Percentiles rank a stretch among this genome's conserved stretches.
phyloP scores from a whole-genome alignment of 2,113 vertebrate species.

The Myotis yumanensis region DNA sequence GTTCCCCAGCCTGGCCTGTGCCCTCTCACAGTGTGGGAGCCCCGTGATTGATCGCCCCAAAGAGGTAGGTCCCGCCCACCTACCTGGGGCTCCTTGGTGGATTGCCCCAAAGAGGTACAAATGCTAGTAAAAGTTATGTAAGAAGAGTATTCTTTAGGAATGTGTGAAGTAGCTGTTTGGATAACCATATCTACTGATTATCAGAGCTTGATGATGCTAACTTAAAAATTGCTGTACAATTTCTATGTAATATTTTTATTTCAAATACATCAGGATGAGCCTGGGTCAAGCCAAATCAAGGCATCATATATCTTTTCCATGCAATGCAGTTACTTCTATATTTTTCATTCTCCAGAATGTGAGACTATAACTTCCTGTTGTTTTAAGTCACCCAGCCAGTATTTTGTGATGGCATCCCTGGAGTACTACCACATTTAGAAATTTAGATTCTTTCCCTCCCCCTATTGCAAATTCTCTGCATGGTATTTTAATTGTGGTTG shows the following conservation, averaged over 20 bases:
- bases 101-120: background rate
- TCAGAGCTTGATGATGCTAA: background rate
- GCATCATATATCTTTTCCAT: background rate
- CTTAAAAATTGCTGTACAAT: background rate
- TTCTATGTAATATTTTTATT: conserved; percentile 12
- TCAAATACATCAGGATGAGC: background rate
- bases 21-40: too few relatives aligned
- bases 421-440: background rate
- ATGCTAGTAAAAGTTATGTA: background rate
- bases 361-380: background rate
- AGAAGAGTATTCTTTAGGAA: background rate
- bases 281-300: background rate
- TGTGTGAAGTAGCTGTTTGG: background rate
- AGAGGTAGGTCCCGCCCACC: too few relatives aligned
- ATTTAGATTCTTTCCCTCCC: background rate
- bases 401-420: background rate
- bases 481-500: background rate
- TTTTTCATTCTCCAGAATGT: background rate
- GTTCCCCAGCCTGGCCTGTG: too few relatives aligned
- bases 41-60: too few relatives aligned
- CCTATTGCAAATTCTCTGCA: background rate
- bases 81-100: too few relatives aligned
- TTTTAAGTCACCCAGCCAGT: background rate
- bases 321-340: background rate
- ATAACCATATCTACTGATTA: background rate